Evolutionary conservation across 2,888 invertebrate species (phyloP).

Genomic region (Rhyacophila evoluta): DNA sequence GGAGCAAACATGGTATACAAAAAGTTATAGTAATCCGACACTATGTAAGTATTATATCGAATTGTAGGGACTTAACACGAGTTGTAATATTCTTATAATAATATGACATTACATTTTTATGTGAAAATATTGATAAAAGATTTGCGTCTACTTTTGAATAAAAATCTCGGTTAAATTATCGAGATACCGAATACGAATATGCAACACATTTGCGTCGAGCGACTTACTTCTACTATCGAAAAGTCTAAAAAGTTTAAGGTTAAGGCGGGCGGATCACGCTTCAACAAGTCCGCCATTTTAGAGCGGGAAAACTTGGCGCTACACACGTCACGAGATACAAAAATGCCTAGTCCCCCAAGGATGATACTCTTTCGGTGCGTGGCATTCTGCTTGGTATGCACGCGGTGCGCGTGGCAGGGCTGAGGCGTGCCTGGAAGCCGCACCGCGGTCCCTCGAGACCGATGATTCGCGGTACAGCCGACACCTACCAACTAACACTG

Average conservation of each 20-base stretch:
- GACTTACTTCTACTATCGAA: too few species aligned
- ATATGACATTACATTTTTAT: too few species aligned
- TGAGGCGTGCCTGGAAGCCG: slow-evolving; percentile 40
- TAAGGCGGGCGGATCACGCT: neutral
- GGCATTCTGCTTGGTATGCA: slow-evolving; percentile 38
- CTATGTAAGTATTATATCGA: too few species aligned
- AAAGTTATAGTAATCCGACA: too few species aligned
- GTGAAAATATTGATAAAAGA: too few species aligned
- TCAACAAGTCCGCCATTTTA: neutral
- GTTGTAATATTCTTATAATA: too few species aligned
- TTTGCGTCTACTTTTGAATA: too few species aligned
- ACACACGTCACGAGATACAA: neutral
- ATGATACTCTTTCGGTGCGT: slow-evolving; percentile 44
- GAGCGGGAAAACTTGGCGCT: neutral
- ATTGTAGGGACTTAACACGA: too few species aligned
- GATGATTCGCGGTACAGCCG: slow-evolving; percentile 39
- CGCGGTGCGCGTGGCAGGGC: slow-evolving; percentile 12
- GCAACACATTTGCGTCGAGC: neutral
- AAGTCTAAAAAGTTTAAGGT: slow-evolving; percentile 4
- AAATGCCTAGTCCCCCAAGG: slow-evolving; percentile 32
- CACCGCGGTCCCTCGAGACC: slow-evolving; percentile 36
- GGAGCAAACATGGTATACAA: too few species aligned
- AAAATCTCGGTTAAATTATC: neutral
- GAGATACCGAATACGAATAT: neutral
- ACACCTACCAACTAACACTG: neutral